Evolutionary conservation across 1,140 invertebrate genomes (phyloP), one percentile per base, ranked within the genome.

Genomic region (Drosophila sp.): DNA sequence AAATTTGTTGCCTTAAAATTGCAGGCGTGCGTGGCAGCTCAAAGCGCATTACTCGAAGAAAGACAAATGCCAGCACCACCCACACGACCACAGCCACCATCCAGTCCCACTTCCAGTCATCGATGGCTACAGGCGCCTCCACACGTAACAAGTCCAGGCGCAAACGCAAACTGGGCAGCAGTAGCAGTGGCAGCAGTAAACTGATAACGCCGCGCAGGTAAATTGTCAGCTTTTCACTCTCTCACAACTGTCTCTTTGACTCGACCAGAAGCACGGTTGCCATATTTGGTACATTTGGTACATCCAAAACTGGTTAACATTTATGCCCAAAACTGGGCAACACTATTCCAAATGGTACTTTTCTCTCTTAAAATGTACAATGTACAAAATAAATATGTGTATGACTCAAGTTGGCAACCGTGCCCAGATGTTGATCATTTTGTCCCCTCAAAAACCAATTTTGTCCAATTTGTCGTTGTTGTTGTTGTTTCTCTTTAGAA

Each of bases 31-130:
- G 69, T 40, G 70, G 69, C 43, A 50, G 65, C 32, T 72, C 71
- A 32, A 69, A 62, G 72, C 81, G 78, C 58, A 53, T 76, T 67
- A 70, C 70, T 57, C 61, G 63, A 81, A 87, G 72, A 81, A 86
- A 72, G 58, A 43, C 54, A 45, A 64, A 62, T 58, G 38, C 40
- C 21, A 51, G 18, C 34, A 58, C 59, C 56, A 53, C 13, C 59
- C 56, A 6, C 51, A 21, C 25, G 11, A 29, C 21, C 50, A 36
- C 50, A 27, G 41, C n/a, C 34, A 62, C 21, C 41, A 57, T 13
- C 66, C 59, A 14, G 58, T 50, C 51, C 51, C 51, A 41, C 25
- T 50, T 53, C 36, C 51, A 56, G 16, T 48, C n/a, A n/a, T n/a
- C 53, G 51, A 54, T 18, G 27, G 61, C 66, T 14, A 48, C 48